A percentile compares a stretch with the other conserved stretches of the same genome.
Evolutionary conservation across 2,888 invertebrate genomes (phyloP).

Genomic region (Drosophila anomalata): DNA sequence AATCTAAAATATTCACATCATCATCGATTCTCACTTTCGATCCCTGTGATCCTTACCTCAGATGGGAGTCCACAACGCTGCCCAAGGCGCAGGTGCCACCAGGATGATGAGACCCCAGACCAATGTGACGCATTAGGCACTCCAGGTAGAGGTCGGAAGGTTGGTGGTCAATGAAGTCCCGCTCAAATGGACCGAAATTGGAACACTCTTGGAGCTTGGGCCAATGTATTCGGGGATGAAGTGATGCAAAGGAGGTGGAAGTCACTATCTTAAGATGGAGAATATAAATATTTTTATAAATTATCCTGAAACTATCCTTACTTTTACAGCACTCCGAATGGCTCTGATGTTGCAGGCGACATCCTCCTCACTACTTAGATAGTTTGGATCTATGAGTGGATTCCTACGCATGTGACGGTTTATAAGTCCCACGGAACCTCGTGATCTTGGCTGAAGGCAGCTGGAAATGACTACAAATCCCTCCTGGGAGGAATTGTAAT

Average conservation of each 20-base stretch:
- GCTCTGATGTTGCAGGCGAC: conserved; percentile 87
- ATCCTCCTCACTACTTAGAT: conserved; percentile 87
- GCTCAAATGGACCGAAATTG: conserved; percentile 84
- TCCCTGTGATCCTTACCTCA: conserved; percentile 84
- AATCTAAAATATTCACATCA: conserved; percentile 84
- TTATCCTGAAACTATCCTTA: conserved; percentile 2
- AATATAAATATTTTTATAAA: conserved; percentile 66
- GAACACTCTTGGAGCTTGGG: conserved; percentile 87
- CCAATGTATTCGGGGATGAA: conserved; percentile 88
- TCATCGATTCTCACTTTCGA: too few relatives aligned
- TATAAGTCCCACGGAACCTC: conserved; percentile 87
- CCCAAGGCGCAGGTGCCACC: conserved; percentile 92
- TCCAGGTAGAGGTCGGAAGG: conserved; percentile 86
- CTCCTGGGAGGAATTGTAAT: conserved; percentile 87
- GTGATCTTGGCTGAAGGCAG: conserved; percentile 89
- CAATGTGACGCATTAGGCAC: conserved; percentile 87
- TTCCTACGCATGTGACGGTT: conserved; percentile 86
- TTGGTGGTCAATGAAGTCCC: conserved; percentile 78
- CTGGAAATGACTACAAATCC: conserved; percentile 88
- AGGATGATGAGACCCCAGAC: conserved; percentile 91
- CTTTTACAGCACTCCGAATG: conserved; percentile 85
- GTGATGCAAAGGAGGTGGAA: conserved; percentile 86
- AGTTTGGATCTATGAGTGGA: conserved; percentile 90
- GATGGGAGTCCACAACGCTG: conserved; percentile 88
- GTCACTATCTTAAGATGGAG: conserved; percentile 79